Percentiles rank a stretch among this genome's conserved stretches.
Conservation (phyloP, 2,797 vertebrate species). For the Sebastes aleutianus region DNA sequence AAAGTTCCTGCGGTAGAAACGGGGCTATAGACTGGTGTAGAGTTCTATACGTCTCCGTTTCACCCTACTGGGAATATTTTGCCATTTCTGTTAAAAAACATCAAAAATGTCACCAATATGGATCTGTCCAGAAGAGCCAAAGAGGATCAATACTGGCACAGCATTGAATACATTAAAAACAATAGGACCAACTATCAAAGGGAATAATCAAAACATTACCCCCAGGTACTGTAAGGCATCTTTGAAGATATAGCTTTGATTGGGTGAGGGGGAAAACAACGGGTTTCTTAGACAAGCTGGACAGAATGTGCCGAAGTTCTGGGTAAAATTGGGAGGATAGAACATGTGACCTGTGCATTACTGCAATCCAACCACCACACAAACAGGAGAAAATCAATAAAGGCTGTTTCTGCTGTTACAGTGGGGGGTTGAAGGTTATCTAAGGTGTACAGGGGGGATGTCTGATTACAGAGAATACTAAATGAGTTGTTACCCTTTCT, state of each 20-base stretch:
- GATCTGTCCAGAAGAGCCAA: neutral
- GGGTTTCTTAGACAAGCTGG: neutral
- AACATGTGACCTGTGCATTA: neutral
- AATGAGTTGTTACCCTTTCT: slow-evolving; percentile 40
- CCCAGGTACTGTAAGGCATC: neutral
- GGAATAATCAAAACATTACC: slow-evolving; percentile 47
- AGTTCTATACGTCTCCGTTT: neutral
- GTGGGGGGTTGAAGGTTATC: neutral
- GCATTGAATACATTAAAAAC: neutral
- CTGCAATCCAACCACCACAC: neutral
- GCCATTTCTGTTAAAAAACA: neutral
- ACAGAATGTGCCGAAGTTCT: neutral
- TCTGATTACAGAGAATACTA: slow-evolving; percentile 64
- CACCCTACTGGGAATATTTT: neutral
- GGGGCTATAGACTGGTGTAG: neutral
- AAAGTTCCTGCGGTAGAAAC: too few relatives aligned
- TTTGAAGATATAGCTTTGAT: neutral
- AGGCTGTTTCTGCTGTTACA: neutral
- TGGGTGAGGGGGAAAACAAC: neutral
- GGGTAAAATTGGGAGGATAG: neutral
- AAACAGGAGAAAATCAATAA: slow-evolving; percentile 45
- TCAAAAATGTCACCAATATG: neutral
- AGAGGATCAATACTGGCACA: slow-evolving; percentile 2
- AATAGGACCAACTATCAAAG: slow-evolving; percentile 44
- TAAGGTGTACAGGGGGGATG: neutral